Base-by-base conservation (phyloP, 2,797 vertebrate species). In the Sebastes trivittatus region DNA sequence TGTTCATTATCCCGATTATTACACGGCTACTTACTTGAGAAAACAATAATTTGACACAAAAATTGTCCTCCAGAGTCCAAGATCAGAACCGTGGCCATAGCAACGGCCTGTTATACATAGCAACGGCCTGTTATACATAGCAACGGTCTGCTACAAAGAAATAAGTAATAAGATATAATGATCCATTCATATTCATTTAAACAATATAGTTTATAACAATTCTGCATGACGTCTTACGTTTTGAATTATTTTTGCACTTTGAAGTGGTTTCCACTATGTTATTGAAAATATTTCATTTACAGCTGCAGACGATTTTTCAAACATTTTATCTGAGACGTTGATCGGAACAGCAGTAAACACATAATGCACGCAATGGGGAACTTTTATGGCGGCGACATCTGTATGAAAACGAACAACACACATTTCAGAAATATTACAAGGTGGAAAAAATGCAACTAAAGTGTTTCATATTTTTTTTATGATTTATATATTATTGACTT, bases 361-460 rank as follows among this genome's bases (percentile, higher is more conserved):
- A 42, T 30, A 6, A 38, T 4, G 20, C 52, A 66, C 16, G 6
- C 55, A 32, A 29, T 16, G 16, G 46, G 65, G 49, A 77, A 52
- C 34, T 42, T 66, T 59, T 49, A 10, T n/a, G 14, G 52, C 56
- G 54, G 22, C 4, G 3, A 83, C 32, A 77, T 75, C 22, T 75
- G 54, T 18, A 60, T 72, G 16, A 60, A 75, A 75, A 68, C 49
- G 61, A 83, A 30, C 14, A 82, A 79, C 42, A 59, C 69, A 65
- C 3, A 9, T 5, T 27, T 46, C 20, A 63, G 7, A 55, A 22
- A 60, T 52, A 65, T 65, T 20, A 32, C 16, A 32, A 11, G 1
- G 4, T 32, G 25, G 60, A 62, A 62, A 36, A 61, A 32, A n/a
- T 32, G 32, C n/a, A 63, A 63, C 22, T 25, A 3, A 38, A 42